These are phyloP conservation scores for Baronia brevicornis DNA, from an alignment of 2,888 invertebrate species.

Conservation along the genomic window DNA sequence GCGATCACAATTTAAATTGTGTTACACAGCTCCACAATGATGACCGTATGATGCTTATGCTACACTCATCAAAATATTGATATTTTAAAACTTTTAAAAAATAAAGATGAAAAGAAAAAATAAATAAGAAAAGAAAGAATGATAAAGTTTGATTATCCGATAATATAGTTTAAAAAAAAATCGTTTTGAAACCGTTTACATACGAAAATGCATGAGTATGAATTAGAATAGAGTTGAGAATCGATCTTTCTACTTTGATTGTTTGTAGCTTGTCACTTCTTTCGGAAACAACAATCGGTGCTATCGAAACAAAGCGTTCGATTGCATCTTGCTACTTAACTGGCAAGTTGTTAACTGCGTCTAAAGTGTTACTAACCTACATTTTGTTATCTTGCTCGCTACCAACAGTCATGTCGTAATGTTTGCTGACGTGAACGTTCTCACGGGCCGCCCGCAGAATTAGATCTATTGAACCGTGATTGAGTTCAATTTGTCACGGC, in stretches of 20 bases:
- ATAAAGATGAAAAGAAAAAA: too few species aligned
- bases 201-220: too few species aligned
- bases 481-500: constrained; percentile 38
- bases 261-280: constrained; percentile 8
- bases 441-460: constrained; percentile 43
- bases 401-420: constrained; percentile 31
- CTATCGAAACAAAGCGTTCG: constrained; percentile 11
- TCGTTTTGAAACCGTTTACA: too few species aligned
- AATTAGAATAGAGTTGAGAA: too few species aligned
- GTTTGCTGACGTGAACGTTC: constrained; percentile 38
- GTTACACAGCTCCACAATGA: too few species aligned
- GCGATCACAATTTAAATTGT: too few species aligned
- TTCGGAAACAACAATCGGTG: constrained; percentile 11
- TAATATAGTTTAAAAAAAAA: too few species aligned
- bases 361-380: constrained; percentile 31
- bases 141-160: too few species aligned
- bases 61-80: too few species aligned
- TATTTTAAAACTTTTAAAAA: too few species aligned
- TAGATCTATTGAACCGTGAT: constrained; percentile 36
- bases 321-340: constrained; percentile 19
- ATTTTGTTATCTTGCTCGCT: constrained; percentile 33
- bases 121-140: too few species aligned
- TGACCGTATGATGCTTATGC: too few species aligned
- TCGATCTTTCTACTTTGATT: constrained; percentile 6
- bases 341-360: constrained; percentile 13